Percentiles rank a stretch among this genome's conserved stretches.
These are phyloP conservation scores for Ceramica pisi DNA, from an alignment of 2,888 invertebrate species.

Conservation along the genomic window DNA sequence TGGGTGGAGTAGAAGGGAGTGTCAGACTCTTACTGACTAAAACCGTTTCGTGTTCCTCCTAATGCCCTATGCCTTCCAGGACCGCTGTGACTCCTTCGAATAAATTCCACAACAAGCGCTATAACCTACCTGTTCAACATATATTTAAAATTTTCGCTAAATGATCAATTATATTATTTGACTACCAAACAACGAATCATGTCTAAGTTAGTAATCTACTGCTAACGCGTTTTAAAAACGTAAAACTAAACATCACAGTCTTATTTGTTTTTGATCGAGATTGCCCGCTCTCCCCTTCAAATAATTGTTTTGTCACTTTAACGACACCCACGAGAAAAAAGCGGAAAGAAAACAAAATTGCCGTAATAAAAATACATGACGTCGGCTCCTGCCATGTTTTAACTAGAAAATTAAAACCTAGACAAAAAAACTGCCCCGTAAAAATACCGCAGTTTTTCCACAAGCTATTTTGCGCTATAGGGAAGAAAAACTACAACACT, in stretches of 20 bases:
- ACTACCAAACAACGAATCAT: neutral
- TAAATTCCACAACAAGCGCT: no score
- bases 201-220: neutral
- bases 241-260: neutral
- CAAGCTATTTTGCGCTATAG: slow-evolving; percentile 16
- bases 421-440: neutral
- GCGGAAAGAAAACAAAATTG: slow-evolving; percentile 9
- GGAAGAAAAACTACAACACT: slow-evolving; percentile 37
- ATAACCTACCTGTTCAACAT: no score
- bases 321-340: slow-evolving; percentile 1
- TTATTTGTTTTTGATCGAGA: slow-evolving; percentile 14
- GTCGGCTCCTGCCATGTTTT: slow-evolving; percentile 13
- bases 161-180: neutral
- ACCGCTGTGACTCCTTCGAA: no score
- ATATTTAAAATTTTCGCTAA: neutral
- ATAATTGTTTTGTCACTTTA: slow-evolving; percentile 20
- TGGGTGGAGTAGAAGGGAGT: no score
- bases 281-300: neutral
- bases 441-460: slow-evolving; percentile 1
- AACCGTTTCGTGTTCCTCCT: no score
- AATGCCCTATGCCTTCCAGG: no score
- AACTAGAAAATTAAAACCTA: slow-evolving; percentile 7
- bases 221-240: neutral
- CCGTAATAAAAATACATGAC: slow-evolving; percentile 22
- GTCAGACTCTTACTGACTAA: no score